Conservation (phyloP, 2,797 vertebrate genomes). For the Acanthiza pusilla region DNA sequence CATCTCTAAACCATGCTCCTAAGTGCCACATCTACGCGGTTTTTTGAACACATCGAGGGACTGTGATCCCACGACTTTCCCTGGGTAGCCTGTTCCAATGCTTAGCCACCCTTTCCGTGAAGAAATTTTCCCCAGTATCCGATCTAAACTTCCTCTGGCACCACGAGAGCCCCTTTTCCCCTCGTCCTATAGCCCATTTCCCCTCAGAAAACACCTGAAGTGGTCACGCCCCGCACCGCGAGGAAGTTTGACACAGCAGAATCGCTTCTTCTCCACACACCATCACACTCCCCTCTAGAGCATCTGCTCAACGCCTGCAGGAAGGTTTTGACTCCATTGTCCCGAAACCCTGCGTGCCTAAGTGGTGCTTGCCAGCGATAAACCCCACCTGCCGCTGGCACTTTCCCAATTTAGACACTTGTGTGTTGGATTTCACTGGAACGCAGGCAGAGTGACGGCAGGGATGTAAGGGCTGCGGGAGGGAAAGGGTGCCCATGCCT, state of each 20-base stretch:
- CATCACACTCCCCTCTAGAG: rapidly evolving
- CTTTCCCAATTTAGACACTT: neutral
- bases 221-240: rapidly evolving
- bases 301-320: rapidly evolving
- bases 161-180: too few relatives aligned
- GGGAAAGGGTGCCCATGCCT: too few relatives aligned
- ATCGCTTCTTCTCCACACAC: neutral
- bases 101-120: neutral
- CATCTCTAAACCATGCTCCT: too few relatives aligned
- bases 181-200: too few relatives aligned
- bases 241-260: rapidly evolving
- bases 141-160: neutral
- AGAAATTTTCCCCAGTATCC: too few relatives aligned
- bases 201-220: neutral
- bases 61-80: neutral
- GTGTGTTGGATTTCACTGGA: rapidly evolving
- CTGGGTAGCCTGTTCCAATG: neutral
- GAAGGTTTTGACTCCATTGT: neutral
- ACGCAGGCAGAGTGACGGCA: rapidly evolving
- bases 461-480: rapidly evolving
- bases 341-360: neutral
- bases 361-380: neutral
- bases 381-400: neutral
- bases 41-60: too few relatives aligned
- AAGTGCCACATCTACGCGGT: neutral